phyloP scores from a whole-genome alignment of 2,797 vertebrate genomes.

The Amblyopsis hoosieri region DNA sequence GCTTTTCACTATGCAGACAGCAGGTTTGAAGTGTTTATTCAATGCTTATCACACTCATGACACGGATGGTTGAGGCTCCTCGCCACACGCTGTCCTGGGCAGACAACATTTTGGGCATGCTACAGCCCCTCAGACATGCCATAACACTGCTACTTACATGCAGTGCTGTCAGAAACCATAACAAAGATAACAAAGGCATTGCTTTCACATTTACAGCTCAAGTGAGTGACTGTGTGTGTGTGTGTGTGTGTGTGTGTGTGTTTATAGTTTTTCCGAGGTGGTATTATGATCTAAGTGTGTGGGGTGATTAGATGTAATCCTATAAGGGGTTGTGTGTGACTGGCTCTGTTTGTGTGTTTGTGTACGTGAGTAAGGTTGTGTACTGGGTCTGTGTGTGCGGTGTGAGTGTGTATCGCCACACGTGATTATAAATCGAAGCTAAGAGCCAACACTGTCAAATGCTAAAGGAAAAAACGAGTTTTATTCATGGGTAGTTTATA shows the following conservation, averaged over 20 bases:
- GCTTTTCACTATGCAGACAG: slow-evolving; percentile 53
- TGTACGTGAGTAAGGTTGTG: not conserved
- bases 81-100: slow-evolving; percentile 15
- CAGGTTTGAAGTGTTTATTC: slow-evolving; percentile 62
- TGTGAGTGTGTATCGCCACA: too few species aligned
- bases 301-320: slow-evolving; percentile 68
- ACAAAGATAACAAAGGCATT: slow-evolving; percentile 69
- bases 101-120: slow-evolving; percentile 55
- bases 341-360: slow-evolving; percentile 4
- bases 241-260: slow-evolving; percentile 8
- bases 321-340: slow-evolving; percentile 50
- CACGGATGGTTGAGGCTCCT: slow-evolving; percentile 49
- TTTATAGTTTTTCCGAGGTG: slow-evolving; percentile 68
- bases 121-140: slow-evolving; percentile 73
- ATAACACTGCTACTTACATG: slow-evolving; percentile 73
- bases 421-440: too few species aligned
- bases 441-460: too few species aligned
- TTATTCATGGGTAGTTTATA: too few species aligned
- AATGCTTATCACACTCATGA: slow-evolving; percentile 62
- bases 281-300: slow-evolving; percentile 70
- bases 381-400: too few species aligned
- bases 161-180: slow-evolving; percentile 74
- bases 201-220: slow-evolving; percentile 63
- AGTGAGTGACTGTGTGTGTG: slow-evolving; percentile 12
- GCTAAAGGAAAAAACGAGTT: too few species aligned